phyloP scores from a whole-genome alignment of 2,888 invertebrate species.

The Lamproptera curius region DNA sequence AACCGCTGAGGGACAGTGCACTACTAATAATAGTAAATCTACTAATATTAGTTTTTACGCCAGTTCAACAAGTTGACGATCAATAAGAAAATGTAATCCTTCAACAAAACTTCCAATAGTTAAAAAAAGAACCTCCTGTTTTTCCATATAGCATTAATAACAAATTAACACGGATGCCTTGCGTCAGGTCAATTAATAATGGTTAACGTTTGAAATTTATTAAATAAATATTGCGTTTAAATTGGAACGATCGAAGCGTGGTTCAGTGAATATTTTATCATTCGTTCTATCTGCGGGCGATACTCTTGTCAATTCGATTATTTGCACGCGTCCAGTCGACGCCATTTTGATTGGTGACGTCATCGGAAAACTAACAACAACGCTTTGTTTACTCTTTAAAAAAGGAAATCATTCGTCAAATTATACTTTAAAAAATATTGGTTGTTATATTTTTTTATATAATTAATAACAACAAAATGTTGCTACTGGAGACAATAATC shows the following conservation, averaged over 20 bases:
- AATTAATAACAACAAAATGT: too few relatives aligned
- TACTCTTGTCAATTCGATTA: slow-evolving; percentile 12
- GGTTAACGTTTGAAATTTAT: slow-evolving; percentile 6
- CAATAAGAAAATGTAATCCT: too few relatives aligned
- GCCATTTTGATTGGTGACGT: slow-evolving; percentile 6
- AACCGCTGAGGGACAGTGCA: too few relatives aligned
- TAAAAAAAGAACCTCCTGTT: background rate
- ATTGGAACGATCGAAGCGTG: slow-evolving; percentile 7
- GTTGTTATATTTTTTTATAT: too few relatives aligned
- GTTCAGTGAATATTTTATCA: slow-evolving; percentile 8
- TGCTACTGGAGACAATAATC: too few relatives aligned
- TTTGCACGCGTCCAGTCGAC: slow-evolving; percentile 7
- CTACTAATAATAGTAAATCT: too few relatives aligned
- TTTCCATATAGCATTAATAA: background rate
- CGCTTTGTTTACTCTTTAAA: too few relatives aligned
- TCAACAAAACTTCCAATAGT: background rate
- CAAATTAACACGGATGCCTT: background rate
- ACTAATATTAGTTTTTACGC: too few relatives aligned
- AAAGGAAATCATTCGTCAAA: too few relatives aligned
- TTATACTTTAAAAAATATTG: too few relatives aligned
- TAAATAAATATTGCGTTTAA: slow-evolving; percentile 9
- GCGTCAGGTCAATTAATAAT: background rate
- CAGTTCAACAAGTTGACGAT: too few relatives aligned
- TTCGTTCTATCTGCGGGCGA: slow-evolving; percentile 12
- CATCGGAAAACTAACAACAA: too few relatives aligned